These are phyloP conservation scores for Pterocles orientalis DNA, from an alignment of 2,113 vertebrate genomes.

Conservation along the genomic window DNA sequence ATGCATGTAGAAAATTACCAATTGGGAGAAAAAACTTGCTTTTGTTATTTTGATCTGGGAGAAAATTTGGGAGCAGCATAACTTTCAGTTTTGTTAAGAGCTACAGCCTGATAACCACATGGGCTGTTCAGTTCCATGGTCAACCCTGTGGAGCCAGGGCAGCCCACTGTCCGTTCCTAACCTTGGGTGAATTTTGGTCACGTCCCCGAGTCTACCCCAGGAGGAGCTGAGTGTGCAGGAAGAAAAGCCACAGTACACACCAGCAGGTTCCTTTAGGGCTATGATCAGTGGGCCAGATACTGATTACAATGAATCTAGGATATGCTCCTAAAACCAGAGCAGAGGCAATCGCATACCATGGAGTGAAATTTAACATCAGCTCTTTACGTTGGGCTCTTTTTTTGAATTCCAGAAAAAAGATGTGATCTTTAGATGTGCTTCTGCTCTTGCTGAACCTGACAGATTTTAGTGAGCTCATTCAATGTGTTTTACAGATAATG, in stretches of 20 bases:
- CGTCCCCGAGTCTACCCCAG: background rate
- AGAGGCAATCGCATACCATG: background rate
- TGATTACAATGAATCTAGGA: background rate
- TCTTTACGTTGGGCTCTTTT: background rate
- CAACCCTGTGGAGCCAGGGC: background rate
- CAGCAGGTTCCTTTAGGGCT: background rate
- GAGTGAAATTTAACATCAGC: background rate
- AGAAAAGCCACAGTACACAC: background rate
- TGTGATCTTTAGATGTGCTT: background rate
- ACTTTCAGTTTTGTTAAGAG: background rate
- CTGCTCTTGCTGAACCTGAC: background rate
- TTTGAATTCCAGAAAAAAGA: background rate
- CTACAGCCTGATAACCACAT: rapidly evolving
- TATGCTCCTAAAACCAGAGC: background rate
- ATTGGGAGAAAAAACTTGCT: background rate
- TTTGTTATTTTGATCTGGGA: background rate
- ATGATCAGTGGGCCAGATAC: no score
- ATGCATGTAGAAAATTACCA: background rate
- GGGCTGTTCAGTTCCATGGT: rapidly evolving
- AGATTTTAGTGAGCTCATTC: background rate
- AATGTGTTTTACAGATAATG: background rate
- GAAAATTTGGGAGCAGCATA: background rate
- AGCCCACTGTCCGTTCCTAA: background rate
- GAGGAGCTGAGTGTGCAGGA: background rate
- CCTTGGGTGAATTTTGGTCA: background rate